phyloP scores from a whole-genome alignment of 2,888 invertebrate genomes.

The Sussaba pulchella region DNA sequence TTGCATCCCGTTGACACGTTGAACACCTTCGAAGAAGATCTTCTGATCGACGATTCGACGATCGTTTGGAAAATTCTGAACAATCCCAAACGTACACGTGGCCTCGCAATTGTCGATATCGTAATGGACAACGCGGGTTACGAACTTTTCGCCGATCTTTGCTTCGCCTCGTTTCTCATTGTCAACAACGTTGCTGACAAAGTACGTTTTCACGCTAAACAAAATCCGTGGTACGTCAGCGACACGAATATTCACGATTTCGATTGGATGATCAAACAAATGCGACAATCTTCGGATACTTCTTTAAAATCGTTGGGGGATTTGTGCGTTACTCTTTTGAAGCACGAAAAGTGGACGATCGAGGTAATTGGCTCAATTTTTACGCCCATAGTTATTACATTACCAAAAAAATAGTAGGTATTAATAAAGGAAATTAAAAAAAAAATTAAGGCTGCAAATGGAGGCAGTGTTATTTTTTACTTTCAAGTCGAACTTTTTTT shows the following conservation, averaged over 20 bases:
- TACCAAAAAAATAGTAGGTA: too few relatives aligned
- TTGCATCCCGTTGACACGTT: conserved; percentile 87
- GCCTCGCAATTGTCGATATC: conserved; percentile 86
- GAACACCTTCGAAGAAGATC: conserved; percentile 85
- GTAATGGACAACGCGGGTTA: conserved; percentile 97
- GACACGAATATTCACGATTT: conserved; percentile 93
- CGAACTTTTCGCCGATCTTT: conserved; percentile 95
- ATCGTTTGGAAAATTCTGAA: conserved; percentile 86
- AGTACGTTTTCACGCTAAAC: conserved; percentile 94
- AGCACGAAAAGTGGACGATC: conserved; percentile 84
- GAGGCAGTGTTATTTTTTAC: too few relatives aligned
- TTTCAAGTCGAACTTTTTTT: too few relatives aligned
- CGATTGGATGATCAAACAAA: conserved; percentile 87
- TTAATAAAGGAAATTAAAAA: too few relatives aligned
- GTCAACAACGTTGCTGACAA: conserved; percentile 86
- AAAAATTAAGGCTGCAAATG: too few relatives aligned
- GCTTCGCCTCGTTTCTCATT: conserved; percentile 93
- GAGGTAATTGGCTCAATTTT: conserved; percentile 72
- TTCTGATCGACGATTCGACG: conserved; percentile 88
- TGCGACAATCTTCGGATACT: conserved; percentile 77
- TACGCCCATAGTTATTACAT: too few relatives aligned
- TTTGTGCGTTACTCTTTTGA: conserved; percentile 87
- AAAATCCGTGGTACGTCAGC: conserved; percentile 98
- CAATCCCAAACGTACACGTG: conserved; percentile 77
- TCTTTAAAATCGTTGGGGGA: conserved; percentile 85